phyloP scores from a whole-genome alignment of 1,140 invertebrate species.

The Oryctes rhinoceros region DNA sequence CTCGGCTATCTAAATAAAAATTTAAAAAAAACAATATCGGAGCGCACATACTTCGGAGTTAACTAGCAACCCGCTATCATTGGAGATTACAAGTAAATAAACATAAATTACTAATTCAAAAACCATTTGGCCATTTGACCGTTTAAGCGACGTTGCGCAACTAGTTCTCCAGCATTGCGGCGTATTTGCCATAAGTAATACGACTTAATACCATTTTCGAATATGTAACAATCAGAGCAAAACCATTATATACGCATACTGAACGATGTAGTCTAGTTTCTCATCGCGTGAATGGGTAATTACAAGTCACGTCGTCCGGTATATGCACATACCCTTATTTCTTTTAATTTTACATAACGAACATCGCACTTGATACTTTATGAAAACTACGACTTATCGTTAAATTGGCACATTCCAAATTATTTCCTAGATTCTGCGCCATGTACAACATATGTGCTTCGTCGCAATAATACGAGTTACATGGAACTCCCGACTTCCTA shows the following conservation, averaged over 20 bases:
- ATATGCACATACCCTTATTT: neutral
- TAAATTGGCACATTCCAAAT: neutral
- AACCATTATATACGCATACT: conserved; percentile 16
- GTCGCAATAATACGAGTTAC: neutral
- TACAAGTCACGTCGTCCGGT: neutral
- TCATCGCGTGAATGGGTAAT: conserved; percentile 22
- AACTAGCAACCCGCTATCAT: neutral
- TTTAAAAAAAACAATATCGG: too few species aligned
- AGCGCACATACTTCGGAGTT: neutral
- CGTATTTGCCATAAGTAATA: neutral
- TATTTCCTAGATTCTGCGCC: neutral
- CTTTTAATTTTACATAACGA: neutral
- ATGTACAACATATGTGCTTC: conserved; percentile 4
- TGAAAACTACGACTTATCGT: neutral
- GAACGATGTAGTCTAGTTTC: conserved; percentile 5
- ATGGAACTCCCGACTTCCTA: neutral
- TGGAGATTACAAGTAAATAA: neutral
- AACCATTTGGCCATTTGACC: neutral
- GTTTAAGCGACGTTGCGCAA: neutral
- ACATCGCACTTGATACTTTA: neutral
- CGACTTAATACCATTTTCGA: conserved; percentile 15
- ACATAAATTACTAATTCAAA: neutral
- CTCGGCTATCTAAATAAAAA: too few species aligned
- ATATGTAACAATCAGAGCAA: conserved; percentile 34
- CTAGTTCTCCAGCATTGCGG: neutral